These are phyloP conservation scores for Agrotis exclamationis DNA, from an alignment of 2,888 invertebrate genomes.

Conservation along the genomic window DNA sequence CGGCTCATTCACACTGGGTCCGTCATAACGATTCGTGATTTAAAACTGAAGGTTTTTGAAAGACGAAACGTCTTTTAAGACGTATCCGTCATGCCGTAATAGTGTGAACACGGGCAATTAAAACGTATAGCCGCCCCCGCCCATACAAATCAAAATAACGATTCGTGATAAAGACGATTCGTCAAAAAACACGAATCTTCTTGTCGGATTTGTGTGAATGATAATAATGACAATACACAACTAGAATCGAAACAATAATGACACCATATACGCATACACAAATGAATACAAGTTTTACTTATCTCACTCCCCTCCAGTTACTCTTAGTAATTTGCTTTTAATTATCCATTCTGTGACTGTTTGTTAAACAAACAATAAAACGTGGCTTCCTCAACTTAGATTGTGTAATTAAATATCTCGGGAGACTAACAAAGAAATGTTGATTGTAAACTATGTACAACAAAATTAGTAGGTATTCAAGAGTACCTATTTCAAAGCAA, in stretches of 20 bases:
- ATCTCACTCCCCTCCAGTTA: background rate
- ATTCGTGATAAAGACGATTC: no score
- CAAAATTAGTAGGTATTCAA: slow-evolving; percentile 17
- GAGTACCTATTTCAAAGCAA: background rate
- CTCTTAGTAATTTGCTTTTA: slow-evolving; percentile 20
- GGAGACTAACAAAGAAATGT: background rate
- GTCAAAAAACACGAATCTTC: no score
- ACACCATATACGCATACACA: background rate
- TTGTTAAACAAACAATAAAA: slow-evolving; percentile 44
- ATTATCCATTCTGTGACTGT: slow-evolving; percentile 41
- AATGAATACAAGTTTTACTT: slow-evolving; percentile 26
- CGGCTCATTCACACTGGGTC: no score
- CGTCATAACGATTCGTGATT: no score
- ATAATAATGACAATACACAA: background rate
- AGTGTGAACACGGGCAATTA: no score
- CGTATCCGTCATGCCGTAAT: no score
- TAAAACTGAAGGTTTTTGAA: no score
- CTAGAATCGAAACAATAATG: background rate
- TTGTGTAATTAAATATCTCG: slow-evolving; percentile 27
- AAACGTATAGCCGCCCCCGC: no score
- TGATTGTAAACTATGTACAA: background rate
- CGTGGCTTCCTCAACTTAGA: slow-evolving; percentile 2
- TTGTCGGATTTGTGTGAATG: no score
- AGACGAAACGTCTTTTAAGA: no score
- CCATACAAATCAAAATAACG: no score